These are phyloP conservation scores for Cabera pusaria DNA, from an alignment of 2,888 invertebrate species.

Conservation along the genomic window DNA sequence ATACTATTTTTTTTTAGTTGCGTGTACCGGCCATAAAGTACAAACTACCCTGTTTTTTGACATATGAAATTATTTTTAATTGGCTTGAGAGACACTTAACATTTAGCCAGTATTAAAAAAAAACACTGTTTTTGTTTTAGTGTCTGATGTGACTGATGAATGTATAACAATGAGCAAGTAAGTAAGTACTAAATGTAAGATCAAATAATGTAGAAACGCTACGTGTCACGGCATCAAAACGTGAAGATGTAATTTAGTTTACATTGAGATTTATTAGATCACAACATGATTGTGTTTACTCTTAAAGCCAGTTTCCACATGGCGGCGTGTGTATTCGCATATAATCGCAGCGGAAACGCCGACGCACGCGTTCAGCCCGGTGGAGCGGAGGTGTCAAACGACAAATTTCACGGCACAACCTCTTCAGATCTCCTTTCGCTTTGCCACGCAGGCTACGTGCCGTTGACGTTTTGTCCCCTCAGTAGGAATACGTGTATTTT, in stretches of 20 bases:
- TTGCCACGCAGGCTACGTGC: slow-evolving; percentile 45
- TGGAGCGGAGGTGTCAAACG: slow-evolving; percentile 67
- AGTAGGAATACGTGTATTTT: slow-evolving; percentile 36
- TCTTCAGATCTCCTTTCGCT: slow-evolving; percentile 52
- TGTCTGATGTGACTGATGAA: too few relatives aligned
- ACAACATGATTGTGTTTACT: slow-evolving; percentile 40
- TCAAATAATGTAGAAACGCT: too few relatives aligned
- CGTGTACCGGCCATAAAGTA: too few relatives aligned
- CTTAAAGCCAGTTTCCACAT: slow-evolving; percentile 44
- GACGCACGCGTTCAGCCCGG: slow-evolving; percentile 45
- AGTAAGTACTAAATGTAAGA: too few relatives aligned
- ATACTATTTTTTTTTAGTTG: too few relatives aligned
- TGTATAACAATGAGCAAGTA: too few relatives aligned
- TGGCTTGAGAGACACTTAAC: background rate
- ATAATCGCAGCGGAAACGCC: slow-evolving; percentile 57
- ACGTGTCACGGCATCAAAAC: slow-evolving; percentile 8
- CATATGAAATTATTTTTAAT: background rate
- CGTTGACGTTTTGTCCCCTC: slow-evolving; percentile 41
- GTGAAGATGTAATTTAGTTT: slow-evolving; percentile 21
- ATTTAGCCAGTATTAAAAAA: slow-evolving; percentile 3
- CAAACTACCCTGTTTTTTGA: too few relatives aligned
- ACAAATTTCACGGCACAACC: slow-evolving; percentile 62
- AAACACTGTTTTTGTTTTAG: too few relatives aligned
- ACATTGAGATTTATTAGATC: slow-evolving; percentile 29
- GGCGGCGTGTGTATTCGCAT: slow-evolving; percentile 42